These are phyloP conservation scores for Lepus americanus DNA, from an alignment of 2,113 vertebrate genomes.

Conservation along the genomic window DNA sequence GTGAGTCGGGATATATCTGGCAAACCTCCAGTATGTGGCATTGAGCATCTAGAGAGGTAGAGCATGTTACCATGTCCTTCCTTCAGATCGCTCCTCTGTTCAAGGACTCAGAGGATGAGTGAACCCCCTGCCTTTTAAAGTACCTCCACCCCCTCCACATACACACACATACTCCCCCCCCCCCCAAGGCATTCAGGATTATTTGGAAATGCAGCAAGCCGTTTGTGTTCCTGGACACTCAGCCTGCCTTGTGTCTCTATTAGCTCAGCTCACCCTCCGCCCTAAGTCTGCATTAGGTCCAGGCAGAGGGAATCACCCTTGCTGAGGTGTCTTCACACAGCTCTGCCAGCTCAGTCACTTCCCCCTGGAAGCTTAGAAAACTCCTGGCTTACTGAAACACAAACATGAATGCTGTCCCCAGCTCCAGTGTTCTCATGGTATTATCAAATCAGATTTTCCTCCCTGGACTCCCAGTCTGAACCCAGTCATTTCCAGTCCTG, in stretches of 20 bases:
- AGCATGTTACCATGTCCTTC: neutral
- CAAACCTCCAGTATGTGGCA: neutral
- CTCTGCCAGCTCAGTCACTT: constrained; percentile 46
- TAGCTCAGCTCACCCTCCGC: constrained; percentile 47
- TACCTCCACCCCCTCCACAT: too few relatives aligned
- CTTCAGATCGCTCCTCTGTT: constrained; percentile 5
- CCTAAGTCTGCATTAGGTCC: constrained; percentile 49
- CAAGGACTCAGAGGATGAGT: constrained; percentile 49
- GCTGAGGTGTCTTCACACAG: constrained; percentile 34
- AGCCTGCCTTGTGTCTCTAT: constrained; percentile 66
- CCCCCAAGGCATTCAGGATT: constrained; percentile 62
- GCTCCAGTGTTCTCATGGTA: constrained; percentile 75
- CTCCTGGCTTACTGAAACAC: constrained; percentile 68
- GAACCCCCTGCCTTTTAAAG: constrained; percentile 61
- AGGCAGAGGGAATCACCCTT: constrained; percentile 15
- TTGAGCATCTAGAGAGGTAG: constrained; percentile 51
- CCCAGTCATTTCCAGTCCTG: constrained; percentile 78
- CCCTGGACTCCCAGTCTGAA: constrained; percentile 71
- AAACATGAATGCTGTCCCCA: constrained; percentile 47
- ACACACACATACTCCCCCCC: too few relatives aligned
- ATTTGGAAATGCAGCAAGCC: constrained; percentile 76
- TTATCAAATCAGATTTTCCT: constrained; percentile 78
- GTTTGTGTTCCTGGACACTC: constrained; percentile 66
- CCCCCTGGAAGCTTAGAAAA: constrained; percentile 63
- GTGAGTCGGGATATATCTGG: constrained; percentile 1